Evolutionary conservation across 1,140 invertebrate species (phyloP).

Genomic region (Scaptomyza graminum): DNA sequence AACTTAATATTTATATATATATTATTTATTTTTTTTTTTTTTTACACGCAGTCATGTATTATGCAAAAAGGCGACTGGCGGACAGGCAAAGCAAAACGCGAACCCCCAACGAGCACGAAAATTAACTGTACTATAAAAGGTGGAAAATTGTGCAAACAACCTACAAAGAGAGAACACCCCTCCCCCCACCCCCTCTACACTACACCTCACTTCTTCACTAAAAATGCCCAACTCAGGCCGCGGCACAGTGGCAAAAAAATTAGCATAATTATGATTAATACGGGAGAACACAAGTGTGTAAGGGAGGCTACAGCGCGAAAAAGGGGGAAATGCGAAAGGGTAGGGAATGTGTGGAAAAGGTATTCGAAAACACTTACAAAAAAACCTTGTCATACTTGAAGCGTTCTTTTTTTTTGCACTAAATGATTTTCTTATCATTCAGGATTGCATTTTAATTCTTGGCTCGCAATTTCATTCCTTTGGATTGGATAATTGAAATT

Average conservation of each 20-base stretch:
- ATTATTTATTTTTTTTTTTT: conserved; percentile 11
- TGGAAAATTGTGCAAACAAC: conserved; percentile 83
- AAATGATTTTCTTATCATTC: no score
- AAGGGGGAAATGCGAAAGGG: no score
- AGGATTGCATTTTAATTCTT: no score
- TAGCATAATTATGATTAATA: conserved; percentile 83
- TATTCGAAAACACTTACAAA: no score
- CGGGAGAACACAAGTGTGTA: conserved; percentile 17
- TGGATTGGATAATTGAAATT: neutral
- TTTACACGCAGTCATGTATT: conserved; percentile 46
- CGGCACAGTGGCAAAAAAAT: conserved; percentile 52
- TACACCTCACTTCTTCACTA: no score
- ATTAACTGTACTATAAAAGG: conserved; percentile 83
- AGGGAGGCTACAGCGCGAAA: neutral
- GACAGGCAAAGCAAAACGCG: conserved; percentile 22
- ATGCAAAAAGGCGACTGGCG: conserved; percentile 33
- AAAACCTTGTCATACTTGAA: no score
- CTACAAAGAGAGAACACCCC: conserved; percentile 56
- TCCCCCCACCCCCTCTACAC: no score
- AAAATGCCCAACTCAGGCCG: conserved; percentile 4
- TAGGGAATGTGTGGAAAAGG: no score
- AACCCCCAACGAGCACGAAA: conserved; percentile 72
- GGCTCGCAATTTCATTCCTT: no score
- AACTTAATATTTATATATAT: neutral
- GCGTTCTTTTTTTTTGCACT: no score